Evolutionary conservation across 2,113 vertebrate species (phyloP).

Genomic region (Morphnarchus princeps): DNA sequence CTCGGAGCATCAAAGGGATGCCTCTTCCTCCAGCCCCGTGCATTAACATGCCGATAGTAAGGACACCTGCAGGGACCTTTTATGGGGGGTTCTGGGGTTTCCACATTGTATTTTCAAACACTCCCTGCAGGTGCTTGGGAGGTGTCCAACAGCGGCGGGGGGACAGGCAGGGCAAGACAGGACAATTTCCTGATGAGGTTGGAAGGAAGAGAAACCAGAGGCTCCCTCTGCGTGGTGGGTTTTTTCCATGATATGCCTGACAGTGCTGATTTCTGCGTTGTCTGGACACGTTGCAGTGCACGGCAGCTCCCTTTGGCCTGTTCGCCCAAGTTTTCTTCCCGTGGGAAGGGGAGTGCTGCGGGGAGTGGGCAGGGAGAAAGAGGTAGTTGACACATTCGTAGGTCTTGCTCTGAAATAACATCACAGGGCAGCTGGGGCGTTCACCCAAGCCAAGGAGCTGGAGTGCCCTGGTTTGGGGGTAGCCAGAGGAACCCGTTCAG

Average conservation of each 20-base stretch:
- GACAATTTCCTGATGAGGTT: not conserved
- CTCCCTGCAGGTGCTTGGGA: not conserved
- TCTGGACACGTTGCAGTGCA: not conserved
- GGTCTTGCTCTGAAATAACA: not conserved
- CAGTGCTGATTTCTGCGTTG: not conserved
- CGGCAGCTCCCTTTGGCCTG: not conserved
- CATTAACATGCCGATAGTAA: not conserved
- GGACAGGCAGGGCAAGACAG: not conserved
- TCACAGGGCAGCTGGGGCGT: not conserved
- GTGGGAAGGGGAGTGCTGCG: not conserved
- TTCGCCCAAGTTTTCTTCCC: not conserved
- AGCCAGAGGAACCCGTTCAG: not conserved
- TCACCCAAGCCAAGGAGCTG: not conserved
- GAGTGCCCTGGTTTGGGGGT: not conserved
- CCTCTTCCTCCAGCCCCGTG: not conserved
- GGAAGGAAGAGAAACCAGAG: not conserved
- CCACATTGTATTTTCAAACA: not conserved
- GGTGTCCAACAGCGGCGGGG: not conserved
- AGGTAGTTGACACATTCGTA: not conserved
- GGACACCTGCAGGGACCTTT: not conserved
- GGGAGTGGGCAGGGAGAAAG: not conserved
- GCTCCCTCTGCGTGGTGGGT: fast-evolving
- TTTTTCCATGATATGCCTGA: not conserved
- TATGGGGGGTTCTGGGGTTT: not conserved
- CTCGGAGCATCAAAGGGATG: not conserved